A percentile compares a stretch with the other conserved stretches of the same genome.
These are phyloP conservation scores for Borostomias antarcticus DNA, from an alignment of 2,797 vertebrate species.

Conservation along the genomic window DNA sequence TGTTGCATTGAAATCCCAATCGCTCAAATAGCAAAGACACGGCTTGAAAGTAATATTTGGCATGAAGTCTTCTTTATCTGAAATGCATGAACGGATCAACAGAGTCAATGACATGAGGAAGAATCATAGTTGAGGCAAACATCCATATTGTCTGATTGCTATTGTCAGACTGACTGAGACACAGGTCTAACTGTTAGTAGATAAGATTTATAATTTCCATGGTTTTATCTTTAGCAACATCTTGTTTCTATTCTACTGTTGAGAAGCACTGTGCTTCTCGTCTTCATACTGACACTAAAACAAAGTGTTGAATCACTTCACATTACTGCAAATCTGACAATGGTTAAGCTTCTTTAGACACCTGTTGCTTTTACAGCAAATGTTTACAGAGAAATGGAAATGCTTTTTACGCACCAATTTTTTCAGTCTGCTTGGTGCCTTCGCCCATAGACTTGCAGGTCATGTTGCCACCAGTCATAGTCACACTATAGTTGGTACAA, in stretches of 20 bases:
- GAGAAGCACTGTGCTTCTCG: too few species aligned
- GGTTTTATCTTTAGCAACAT: too few species aligned
- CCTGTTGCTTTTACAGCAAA: background rate
- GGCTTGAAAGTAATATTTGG: background rate
- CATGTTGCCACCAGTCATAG: too few species aligned
- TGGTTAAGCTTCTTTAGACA: too few species aligned
- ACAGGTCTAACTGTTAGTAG: too few species aligned
- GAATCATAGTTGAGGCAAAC: too few species aligned
- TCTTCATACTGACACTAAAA: too few species aligned
- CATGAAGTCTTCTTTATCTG: background rate
- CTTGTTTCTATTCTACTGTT: too few species aligned
- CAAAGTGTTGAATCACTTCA: background rate
- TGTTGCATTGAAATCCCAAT: background rate
- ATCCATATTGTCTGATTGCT: too few species aligned
- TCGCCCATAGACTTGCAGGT: fast-evolving
- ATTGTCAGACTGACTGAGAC: too few species aligned
- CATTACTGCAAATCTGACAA: background rate
- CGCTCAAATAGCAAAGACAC: background rate
- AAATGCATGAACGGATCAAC: background rate
- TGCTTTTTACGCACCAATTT: background rate
- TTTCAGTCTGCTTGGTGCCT: background rate
- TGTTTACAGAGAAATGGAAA: background rate
- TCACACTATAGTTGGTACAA: background rate
- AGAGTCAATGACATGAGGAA: too few species aligned
- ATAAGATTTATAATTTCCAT: too few species aligned